Conservation (phyloP, 2,797 vertebrate genomes). For the Rhinatrema bivittatum region DNA sequence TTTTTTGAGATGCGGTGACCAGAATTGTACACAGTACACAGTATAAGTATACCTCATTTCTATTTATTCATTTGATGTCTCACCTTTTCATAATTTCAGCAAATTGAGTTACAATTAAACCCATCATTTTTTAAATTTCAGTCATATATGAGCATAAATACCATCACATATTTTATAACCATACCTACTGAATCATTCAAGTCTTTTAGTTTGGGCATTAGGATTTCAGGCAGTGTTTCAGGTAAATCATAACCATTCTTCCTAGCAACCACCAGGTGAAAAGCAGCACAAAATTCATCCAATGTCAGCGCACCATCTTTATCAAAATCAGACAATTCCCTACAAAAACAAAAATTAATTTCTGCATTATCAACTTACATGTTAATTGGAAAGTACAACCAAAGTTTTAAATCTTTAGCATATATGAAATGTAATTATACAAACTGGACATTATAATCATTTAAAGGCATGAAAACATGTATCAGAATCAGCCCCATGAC, state of each 20-base stretch:
- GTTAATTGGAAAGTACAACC: conserved; percentile 10
- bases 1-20: too few relatives aligned
- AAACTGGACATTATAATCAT: neutral
- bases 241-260: conserved; percentile 98
- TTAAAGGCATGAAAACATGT: neutral
- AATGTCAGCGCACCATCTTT: conserved; percentile 95
- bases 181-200: conserved; percentile 92
- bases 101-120: too few relatives aligned
- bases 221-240: conserved; percentile 94
- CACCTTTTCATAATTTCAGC: too few relatives aligned
- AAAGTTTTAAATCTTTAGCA: conserved; percentile 1
- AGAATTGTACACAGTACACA: too few relatives aligned
- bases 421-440: neutral
- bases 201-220: conserved; percentile 98
- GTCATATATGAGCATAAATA: too few relatives aligned
- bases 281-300: conserved; percentile 97
- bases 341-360: conserved; percentile 57
- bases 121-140: too few relatives aligned
- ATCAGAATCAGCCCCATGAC: neutral
- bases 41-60: too few relatives aligned
- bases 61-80: too few relatives aligned
- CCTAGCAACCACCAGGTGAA: conserved; percentile 94
- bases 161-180: too few relatives aligned
- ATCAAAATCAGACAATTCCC: conserved; percentile 98
- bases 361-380: conserved; percentile 2